phyloP scores from a whole-genome alignment of 2,113 vertebrate genomes.

The Vanacampus margaritifer region DNA sequence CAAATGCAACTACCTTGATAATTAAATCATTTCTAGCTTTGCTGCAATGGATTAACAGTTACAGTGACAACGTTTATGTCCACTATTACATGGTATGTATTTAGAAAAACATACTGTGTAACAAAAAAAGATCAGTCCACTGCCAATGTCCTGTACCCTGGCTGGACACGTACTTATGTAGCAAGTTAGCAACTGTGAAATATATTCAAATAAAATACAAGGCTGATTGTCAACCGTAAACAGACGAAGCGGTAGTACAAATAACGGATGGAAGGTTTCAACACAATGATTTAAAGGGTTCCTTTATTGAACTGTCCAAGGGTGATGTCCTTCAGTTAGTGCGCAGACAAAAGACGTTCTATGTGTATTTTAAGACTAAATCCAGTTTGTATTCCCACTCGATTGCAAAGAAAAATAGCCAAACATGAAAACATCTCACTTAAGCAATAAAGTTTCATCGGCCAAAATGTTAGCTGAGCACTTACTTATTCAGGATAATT shows the following conservation, averaged over 20 bases:
- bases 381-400: background rate
- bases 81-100: background rate
- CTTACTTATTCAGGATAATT: background rate
- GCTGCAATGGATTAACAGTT: background rate
- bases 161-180: background rate
- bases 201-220: background rate
- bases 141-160: background rate
- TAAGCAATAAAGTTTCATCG: background rate
- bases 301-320: background rate
- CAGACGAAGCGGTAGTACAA: background rate
- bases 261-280: background rate
- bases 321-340: background rate
- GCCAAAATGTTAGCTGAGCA: background rate
- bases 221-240: background rate
- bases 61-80: background rate
- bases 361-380: background rate
- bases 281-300: conserved; percentile 5
- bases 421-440: background rate
- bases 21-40: background rate
- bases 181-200: background rate
- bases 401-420: background rate
- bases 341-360: background rate
- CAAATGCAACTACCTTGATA: too few species aligned
- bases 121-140: background rate
- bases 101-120: background rate